phyloP scores from a whole-genome alignment of 2,113 vertebrate species.

The Dromaius novaehollandiae region DNA sequence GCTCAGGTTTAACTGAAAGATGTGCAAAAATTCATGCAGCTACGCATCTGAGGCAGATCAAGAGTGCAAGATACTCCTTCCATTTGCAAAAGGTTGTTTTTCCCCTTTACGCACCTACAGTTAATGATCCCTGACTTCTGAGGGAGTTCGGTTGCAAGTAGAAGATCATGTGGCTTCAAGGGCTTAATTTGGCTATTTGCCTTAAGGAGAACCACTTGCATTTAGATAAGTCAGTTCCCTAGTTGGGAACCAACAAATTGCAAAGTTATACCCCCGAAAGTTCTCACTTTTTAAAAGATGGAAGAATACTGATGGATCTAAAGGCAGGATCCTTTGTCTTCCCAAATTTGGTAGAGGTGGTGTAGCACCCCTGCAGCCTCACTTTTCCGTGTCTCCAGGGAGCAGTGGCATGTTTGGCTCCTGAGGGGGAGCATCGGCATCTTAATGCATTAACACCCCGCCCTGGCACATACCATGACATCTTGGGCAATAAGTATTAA shows the following conservation, averaged over 20 bases:
- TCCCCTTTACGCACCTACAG: not conserved
- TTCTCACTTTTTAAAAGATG: not conserved
- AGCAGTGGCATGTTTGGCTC: not conserved
- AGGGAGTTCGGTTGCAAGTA: not conserved
- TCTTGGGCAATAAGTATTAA: not conserved
- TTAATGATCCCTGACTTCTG: accelerated
- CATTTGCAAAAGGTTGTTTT: not conserved
- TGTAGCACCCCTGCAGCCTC: not conserved
- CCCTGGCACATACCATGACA: not conserved
- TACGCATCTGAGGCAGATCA: slow-evolving; percentile 25
- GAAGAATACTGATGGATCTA: not conserved
- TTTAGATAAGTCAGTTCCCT: not conserved
- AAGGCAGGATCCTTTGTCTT: too few species aligned
- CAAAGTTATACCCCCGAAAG: not conserved
- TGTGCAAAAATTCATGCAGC: slow-evolving; percentile 43
- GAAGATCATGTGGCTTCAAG: not conserved
- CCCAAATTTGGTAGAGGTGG: not conserved
- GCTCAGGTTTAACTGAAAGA: not conserved
- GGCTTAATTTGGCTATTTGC: not conserved
- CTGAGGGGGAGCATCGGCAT: not conserved
- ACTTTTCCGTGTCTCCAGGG: accelerated
- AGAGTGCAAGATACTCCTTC: not conserved
- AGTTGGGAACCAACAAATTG: not conserved
- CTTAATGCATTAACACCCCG: accelerated
- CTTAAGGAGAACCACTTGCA: not conserved